These are phyloP conservation scores for Micromussa lordhowensis DNA, from an alignment of 92 coral and sea anemone genomes.

Conservation along the genomic window DNA sequence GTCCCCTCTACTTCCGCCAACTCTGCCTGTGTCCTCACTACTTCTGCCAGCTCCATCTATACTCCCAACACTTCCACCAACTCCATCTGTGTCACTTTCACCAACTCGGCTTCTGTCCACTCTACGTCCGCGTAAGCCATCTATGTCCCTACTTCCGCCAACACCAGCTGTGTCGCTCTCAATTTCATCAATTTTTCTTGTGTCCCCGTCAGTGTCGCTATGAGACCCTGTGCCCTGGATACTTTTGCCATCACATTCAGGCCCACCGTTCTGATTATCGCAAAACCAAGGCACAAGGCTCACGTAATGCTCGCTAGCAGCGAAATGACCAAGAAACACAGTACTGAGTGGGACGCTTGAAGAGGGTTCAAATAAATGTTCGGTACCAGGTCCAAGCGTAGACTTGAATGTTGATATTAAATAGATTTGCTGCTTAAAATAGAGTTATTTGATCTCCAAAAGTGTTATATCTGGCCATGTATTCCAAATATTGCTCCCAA, in stretches of 20 bases:
- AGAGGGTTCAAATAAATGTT: constrained; percentile 14
- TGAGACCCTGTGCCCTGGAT: no score
- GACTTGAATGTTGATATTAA: constrained; percentile 43
- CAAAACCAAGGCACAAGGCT: constrained; percentile 31
- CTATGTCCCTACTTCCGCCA: no score
- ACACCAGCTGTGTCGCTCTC: no score
- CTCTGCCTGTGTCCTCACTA: neutral
- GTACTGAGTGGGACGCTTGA: constrained; percentile 3
- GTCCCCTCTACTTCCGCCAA: neutral
- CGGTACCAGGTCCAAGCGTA: constrained; percentile 48
- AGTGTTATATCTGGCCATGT: constrained; percentile 13
- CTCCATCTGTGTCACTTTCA: no score
- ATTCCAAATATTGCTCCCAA: neutral
- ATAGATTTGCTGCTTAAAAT: constrained; percentile 61
- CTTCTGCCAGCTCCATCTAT: neutral
- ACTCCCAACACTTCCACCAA: neutral
- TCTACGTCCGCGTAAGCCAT: no score
- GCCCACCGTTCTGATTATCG: neutral
- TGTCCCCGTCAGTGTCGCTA: no score
- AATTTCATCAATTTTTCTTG: no score
- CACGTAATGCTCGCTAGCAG: constrained; percentile 34
- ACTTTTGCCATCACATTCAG: constrained; percentile 8
- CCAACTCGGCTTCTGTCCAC: no score
- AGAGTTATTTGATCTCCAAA: constrained; percentile 66
- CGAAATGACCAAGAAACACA: neutral